Evolutionary conservation across 1,140 invertebrate species (phyloP).

Genomic region (Procambarus virginalis): DNA sequence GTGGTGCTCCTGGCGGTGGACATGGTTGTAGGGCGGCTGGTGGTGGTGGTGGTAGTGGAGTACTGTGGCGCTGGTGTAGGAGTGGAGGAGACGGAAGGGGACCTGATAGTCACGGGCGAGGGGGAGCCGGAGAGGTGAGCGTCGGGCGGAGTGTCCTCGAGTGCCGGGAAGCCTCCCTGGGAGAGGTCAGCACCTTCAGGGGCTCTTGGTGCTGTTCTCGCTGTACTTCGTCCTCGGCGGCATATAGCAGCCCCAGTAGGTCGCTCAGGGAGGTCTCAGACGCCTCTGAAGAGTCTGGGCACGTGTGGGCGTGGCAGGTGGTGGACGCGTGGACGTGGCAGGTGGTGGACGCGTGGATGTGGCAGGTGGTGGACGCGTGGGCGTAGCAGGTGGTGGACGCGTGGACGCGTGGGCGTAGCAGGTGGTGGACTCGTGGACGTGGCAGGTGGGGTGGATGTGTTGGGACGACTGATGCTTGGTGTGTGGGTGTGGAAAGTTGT

Average conservation of each 20-base stretch:
- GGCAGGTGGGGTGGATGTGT: not conserved
- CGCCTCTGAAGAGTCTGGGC: too few species aligned
- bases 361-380: not conserved
- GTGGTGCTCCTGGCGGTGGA: not conserved
- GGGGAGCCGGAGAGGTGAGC: not conserved
- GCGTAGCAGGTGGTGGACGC: not conserved
- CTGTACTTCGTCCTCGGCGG: constrained; percentile 25
- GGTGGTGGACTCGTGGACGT: not conserved
- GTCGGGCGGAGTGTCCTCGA: not conserved
- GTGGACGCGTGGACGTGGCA: not conserved
- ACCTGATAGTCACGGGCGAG: not conserved
- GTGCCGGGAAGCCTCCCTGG: not conserved
- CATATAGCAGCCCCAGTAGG: constrained; percentile 20
- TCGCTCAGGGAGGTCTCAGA: not conserved
- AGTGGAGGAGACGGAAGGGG: not conserved
- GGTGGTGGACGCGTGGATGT: not conserved
- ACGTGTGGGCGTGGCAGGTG: not conserved
- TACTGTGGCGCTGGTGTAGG: not conserved
- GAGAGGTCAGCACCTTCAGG: not conserved
- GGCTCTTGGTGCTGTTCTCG: not conserved
- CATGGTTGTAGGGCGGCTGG: not conserved
- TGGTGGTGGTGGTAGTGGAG: not conserved
- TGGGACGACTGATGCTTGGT: not conserved
- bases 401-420: not conserved
- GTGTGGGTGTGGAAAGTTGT: not conserved